Evolutionary conservation across 2,888 invertebrate species (phyloP).

Genomic region (Panopea generosa): DNA sequence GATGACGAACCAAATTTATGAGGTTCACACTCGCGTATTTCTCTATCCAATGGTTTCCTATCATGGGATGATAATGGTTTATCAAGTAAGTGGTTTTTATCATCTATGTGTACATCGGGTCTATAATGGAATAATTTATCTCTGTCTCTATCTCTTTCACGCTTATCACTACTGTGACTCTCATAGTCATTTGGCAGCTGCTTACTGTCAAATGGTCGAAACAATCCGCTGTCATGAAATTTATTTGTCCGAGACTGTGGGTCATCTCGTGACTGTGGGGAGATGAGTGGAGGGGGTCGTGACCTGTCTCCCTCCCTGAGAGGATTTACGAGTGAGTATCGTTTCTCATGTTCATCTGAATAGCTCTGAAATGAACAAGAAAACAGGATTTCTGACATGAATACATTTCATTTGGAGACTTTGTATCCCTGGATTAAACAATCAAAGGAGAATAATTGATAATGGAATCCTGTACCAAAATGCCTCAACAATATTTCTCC

Average conservation of each 20-base stretch:
- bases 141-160: constrained; percentile 15
- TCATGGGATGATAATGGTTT: constrained; percentile 20
- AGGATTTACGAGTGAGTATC: constrained; percentile 53
- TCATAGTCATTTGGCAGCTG: constrained; percentile 62
- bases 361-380: constrained; percentile 47
- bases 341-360: constrained; percentile 52
- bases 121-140: constrained; percentile 22
- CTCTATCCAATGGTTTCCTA: constrained; percentile 16
- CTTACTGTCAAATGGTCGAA: constrained; percentile 77
- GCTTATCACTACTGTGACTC: constrained; percentile 1
- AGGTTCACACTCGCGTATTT: constrained; percentile 16
- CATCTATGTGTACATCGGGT: constrained; percentile 33
- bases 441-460: too few relatives aligned
- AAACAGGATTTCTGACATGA: too few relatives aligned
- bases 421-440: not conserved
- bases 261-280: constrained; percentile 53
- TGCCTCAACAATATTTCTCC: too few relatives aligned
- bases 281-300: constrained; percentile 63
- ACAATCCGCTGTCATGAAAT: constrained; percentile 64
- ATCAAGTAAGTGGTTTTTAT: constrained; percentile 30
- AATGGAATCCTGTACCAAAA: too few relatives aligned
- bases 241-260: constrained; percentile 42
- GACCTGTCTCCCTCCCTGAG: constrained; percentile 52
- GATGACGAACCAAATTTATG: constrained; percentile 48
- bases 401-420: not conserved